Evolutionary conservation across 2,888 invertebrate genomes (phyloP).

Genomic region (Noctuana brunneofusca): DNA sequence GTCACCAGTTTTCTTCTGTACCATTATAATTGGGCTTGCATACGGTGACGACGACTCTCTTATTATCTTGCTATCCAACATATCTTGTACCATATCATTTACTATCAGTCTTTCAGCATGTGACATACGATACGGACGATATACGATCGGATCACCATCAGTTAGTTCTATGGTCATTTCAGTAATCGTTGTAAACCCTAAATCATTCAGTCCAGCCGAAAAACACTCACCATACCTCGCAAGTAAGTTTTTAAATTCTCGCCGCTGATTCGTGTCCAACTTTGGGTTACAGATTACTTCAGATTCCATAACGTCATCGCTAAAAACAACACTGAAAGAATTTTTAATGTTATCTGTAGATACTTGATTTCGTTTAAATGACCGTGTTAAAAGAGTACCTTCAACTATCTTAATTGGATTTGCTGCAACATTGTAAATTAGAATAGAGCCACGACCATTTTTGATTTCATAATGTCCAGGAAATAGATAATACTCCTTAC

Average conservation of each 20-base stretch:
- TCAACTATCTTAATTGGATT: background rate
- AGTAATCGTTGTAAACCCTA: conserved; percentile 31
- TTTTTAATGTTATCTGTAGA: background rate
- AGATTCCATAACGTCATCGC: background rate
- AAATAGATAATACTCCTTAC: background rate
- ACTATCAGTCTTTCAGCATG: conserved; percentile 31
- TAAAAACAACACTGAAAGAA: background rate
- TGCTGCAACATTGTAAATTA: background rate
- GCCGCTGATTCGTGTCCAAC: background rate
- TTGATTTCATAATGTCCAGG: background rate
- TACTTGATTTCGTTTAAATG: background rate
- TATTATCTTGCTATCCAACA: conserved; percentile 34
- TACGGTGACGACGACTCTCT: conserved; percentile 37
- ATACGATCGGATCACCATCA: conserved; percentile 34
- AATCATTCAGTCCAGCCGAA: conserved; percentile 30
- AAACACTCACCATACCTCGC: conserved; percentile 30
- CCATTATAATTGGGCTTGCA: conserved; percentile 40
- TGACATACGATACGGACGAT: conserved; percentile 37
- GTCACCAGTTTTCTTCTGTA: conserved; percentile 36
- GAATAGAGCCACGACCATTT: background rate
- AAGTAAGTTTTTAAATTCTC: background rate
- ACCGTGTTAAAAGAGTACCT: background rate
- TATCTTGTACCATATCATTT: conserved; percentile 37
- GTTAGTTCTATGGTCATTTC: conserved; percentile 36
- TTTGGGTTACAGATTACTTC: background rate